Evolutionary conservation across 2,888 invertebrate genomes (phyloP).

Genomic region (Tiliacea aurago): DNA sequence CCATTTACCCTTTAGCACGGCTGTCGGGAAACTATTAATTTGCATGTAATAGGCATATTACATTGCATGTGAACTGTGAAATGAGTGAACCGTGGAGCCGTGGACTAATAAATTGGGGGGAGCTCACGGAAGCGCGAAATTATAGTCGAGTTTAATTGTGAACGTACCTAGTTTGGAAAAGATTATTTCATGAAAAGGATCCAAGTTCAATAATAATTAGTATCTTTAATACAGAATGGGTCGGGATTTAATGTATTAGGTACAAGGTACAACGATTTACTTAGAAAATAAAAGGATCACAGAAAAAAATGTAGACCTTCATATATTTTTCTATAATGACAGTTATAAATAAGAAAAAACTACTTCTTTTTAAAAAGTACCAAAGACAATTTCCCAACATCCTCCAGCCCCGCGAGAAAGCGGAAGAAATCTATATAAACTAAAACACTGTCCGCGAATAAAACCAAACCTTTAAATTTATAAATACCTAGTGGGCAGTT

Average conservation of each 20-base stretch:
- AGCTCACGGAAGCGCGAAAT: constrained; percentile 2
- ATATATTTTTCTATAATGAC: no score
- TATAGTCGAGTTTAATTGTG: not conserved
- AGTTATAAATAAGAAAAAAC: no score
- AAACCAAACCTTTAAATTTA: no score
- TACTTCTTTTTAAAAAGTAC: no score
- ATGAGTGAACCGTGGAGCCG: not conserved
- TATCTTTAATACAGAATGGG: no score
- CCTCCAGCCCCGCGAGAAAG: no score
- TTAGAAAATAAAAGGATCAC: not conserved
- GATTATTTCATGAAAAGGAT: not conserved
- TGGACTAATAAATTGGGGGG: constrained; percentile 8
- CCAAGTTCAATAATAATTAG: not conserved
- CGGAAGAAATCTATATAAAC: not conserved
- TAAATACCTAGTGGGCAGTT: no score
- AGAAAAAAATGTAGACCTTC: no score
- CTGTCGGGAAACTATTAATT: constrained; percentile 21
- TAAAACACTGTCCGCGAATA: not conserved
- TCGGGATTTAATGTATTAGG: no score
- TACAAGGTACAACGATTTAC: no score
- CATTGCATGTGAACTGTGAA: constrained; percentile 26
- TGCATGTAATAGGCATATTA: not conserved
- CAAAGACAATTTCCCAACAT: no score
- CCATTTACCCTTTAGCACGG: not conserved
- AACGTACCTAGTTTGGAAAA: not conserved